Evolutionary conservation across 2,797 vertebrate species (phyloP), one percentile per base, ranked within the genome.

Genomic region (Chloroceryle amazona): DNA sequence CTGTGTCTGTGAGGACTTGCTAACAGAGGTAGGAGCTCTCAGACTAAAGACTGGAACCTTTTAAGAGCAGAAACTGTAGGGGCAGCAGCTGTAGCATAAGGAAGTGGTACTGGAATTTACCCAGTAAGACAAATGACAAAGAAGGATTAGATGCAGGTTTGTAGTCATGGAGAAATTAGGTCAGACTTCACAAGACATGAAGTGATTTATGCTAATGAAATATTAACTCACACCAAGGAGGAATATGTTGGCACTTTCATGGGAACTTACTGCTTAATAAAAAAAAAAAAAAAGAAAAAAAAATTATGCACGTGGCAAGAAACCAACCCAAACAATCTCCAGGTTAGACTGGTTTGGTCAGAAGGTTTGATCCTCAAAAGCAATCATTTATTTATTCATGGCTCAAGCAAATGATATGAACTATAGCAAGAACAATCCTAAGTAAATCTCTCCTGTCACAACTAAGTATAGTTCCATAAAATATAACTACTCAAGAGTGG

Each of bases 161-260:
- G 55, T 5, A 39, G 61, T 85, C 39, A 11, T 5, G 44, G 29
- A 90, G 29, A 85, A 94, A 89, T 22, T 11, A 62, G 88, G 89
- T 41, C 93, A 85, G 86, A 31, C 65, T 83, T 18, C 39, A 49
- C 21, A 61, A 82, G 70, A 22, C 46, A 20, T 6, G 4, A 46
- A 86, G 70, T 81, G 20, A 91, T 97, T 94, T 84, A 83, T 91
- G 84, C 68, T 49, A 47, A 94, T 74, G 78, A 84, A 91, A 81
- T 17, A 58, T 70, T 75, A 72, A 72, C 76, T 81, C 65, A 33
- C 41, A 86, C 6, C 13, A 12, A 58, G 52, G 65, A 49, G 21
- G 29, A 44, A 51, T 62, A 62, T 17, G 51, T 5, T 92, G 89
- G 62, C 20, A 6, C 41, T 89, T 92, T 63, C 89, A 62, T 94